Evolutionary conservation across 2,113 vertebrate genomes (phyloP).

Genomic region (Puffinus mauretanicus): DNA sequence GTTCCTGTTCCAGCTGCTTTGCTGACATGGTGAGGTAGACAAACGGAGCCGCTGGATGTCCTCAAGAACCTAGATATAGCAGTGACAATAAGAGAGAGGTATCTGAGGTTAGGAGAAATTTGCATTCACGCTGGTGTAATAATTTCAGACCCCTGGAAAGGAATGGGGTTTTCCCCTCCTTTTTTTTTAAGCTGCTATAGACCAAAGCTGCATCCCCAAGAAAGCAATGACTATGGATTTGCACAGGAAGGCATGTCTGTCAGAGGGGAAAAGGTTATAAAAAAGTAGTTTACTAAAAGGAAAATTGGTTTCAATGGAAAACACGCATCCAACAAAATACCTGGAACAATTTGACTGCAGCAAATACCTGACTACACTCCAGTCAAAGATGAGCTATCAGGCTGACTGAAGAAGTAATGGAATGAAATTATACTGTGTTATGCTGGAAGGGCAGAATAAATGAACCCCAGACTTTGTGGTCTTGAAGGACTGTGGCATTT

Average conservation of each 20-base stretch:
- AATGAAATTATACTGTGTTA: constrained; percentile 34
- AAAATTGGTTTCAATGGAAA: constrained; percentile 6
- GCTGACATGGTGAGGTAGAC: not conserved
- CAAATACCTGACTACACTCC: constrained; percentile 9
- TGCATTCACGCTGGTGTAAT: not conserved
- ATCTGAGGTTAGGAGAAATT: not conserved
- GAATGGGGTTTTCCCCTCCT: not conserved
- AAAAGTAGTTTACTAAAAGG: not conserved
- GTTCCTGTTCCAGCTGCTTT: not conserved
- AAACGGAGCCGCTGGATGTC: not conserved
- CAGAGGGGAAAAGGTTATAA: not conserved
- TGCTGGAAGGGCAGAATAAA: constrained; percentile 19
- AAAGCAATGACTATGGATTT: not conserved
- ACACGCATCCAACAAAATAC: not conserved
- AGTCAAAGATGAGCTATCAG: constrained; percentile 13
- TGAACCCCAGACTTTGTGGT: not conserved
- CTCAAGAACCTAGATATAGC: not conserved
- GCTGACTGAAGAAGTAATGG: constrained; percentile 28
- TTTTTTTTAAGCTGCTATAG: not conserved
- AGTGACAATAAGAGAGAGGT: not conserved
- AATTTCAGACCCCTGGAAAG: not conserved
- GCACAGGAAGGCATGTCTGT: not conserved
- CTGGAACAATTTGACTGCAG: not conserved
- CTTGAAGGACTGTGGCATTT: not conserved
- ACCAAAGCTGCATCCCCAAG: not conserved